Evolutionary conservation across 2,797 vertebrate species (phyloP).

Genomic region (Chaunax sp.): DNA sequence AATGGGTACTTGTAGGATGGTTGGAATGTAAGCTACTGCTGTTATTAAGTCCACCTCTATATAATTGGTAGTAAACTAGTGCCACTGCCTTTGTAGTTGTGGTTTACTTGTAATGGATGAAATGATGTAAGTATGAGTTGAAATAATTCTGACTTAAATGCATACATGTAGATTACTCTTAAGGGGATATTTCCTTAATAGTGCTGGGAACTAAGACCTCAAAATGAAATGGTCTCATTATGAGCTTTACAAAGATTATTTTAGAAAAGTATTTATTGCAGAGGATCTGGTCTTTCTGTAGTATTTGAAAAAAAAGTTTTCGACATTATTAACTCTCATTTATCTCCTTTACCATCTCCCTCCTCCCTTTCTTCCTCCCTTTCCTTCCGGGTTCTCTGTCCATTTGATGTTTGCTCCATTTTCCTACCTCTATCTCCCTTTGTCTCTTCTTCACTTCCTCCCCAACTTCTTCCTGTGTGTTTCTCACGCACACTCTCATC

Average conservation of each 20-base stretch:
- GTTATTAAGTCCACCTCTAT: neutral
- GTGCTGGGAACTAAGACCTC: no score
- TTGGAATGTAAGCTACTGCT: neutral
- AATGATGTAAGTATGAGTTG: neutral
- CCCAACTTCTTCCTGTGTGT: neutral
- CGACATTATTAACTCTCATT: neutral
- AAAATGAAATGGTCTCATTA: no score
- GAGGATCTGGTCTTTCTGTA: no score
- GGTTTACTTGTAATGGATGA: neutral
- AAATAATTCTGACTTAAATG: neutral
- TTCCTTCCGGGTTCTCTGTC: neutral
- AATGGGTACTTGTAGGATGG: neutral
- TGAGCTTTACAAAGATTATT: no score
- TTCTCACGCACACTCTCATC: neutral
- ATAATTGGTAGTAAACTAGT: neutral
- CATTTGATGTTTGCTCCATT: no score
- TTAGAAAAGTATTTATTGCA: no score
- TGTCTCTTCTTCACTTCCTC: neutral
- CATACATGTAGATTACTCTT: no score
- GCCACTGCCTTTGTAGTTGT: neutral
- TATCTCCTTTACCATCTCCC: no score
- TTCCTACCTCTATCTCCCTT: neutral
- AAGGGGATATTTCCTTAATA: neutral
- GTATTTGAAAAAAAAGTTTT: no score
- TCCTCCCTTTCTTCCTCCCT: neutral